Base-by-base conservation (phyloP, 2,888 invertebrate species). In the Lymantria monacha region DNA sequence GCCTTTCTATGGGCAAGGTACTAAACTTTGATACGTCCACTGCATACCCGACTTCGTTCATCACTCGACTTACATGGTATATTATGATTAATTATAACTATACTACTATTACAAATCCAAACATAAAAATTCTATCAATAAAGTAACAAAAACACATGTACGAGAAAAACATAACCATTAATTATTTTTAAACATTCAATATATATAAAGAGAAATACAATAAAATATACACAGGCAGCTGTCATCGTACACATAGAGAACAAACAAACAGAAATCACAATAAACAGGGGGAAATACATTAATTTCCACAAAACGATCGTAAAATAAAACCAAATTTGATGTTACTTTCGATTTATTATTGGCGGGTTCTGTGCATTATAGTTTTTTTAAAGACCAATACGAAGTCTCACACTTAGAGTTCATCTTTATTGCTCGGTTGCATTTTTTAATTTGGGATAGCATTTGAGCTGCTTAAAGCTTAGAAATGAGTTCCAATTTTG, bases 321-420 rank as follows among this genome's bases (percentile, higher is more conserved):
- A 61, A 65, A 59, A 64, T 44, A 31, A 7, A 14, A 13, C n/a
- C 3, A 48, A 31, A 14, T 42, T 46, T 44, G 38, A 53, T 31
- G 46, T 12, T 14, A 12, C 41, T 42, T 42, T 36, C 37, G 48
- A 50, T n/a, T 42, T 15, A 7, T 11, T 9, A 8, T 46, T 50
- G 53, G 46, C 55, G 47, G n/a, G 65, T 57, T 64, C 65, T 61
- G 68, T 67, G 54, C 42, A 59, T 30, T 12, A 44, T 49, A 38
- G 33, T 47, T 51, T 58, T 11, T 12, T 13, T 38, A 22, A 22
- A 22, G 22, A 22, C 22, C n/a, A n/a, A n/a, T n/a, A n/a, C n/a
- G n/a, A n/a, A n/a, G n/a, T n/a, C n/a, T n/a, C n/a, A n/a, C n/a
- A n/a, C n/a, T n/a, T n/a, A n/a, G n/a, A n/a, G n/a, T n/a, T n/a